A percentile compares a stretch with the other conserved stretches of the same genome.
Conservation (phyloP, 2,888 invertebrate genomes). For the Mycalesis mineus region DNA sequence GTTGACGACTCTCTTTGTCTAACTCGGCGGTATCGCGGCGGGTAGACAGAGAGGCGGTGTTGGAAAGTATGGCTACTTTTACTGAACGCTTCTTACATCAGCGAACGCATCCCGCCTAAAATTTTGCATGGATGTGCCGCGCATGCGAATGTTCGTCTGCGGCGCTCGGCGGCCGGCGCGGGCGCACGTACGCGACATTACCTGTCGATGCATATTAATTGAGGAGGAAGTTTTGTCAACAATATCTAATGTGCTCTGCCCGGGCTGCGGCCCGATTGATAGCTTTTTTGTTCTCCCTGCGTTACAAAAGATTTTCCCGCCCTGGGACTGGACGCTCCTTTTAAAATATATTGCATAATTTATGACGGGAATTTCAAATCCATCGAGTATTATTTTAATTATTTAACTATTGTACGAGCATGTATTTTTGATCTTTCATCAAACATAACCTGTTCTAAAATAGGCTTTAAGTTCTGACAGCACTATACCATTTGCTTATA, state of each 20-base stretch:
- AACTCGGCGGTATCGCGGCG: constrained; percentile 45
- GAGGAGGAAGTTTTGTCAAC: constrained; percentile 77
- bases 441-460: no score
- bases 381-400: constrained; percentile 48
- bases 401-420: no score
- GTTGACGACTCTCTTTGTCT: constrained; percentile 62
- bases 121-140: constrained; percentile 76
- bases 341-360: constrained; percentile 64
- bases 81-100: constrained; percentile 60
- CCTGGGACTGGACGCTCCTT: constrained; percentile 52
- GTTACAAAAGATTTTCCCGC: constrained; percentile 53
- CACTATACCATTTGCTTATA: no score
- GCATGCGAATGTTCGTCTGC: constrained; percentile 63
- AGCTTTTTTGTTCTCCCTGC: constrained; percentile 58
- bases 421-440: no score
- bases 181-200: constrained; percentile 68
- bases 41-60: constrained; percentile 57
- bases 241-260: constrained; percentile 76
- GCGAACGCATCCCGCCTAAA: constrained; percentile 76
- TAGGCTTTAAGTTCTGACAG: no score
- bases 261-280: constrained; percentile 71
- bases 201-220: constrained; percentile 76
- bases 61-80: constrained; percentile 64
- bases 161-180: constrained; percentile 46
- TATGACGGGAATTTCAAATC: constrained; percentile 53